phyloP scores from a whole-genome alignment of 2,888 invertebrate species.

The Aphodius granarius region DNA sequence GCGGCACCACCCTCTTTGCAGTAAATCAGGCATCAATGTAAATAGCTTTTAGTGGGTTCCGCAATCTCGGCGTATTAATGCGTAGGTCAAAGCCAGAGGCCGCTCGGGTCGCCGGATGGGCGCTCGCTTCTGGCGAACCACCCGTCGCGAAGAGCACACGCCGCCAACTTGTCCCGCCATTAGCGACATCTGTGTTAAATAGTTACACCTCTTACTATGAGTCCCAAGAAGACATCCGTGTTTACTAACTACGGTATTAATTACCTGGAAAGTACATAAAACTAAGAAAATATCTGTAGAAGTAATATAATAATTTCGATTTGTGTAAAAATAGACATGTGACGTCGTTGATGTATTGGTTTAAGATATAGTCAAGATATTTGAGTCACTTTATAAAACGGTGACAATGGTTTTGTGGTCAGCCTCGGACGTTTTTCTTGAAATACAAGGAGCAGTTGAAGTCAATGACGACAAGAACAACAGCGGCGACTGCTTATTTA shows the following conservation, averaged over 20 bases:
- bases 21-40: constrained; percentile 13
- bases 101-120: constrained; percentile 4
- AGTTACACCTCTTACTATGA: background rate
- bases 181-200: constrained; percentile 8
- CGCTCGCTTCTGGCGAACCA: background rate
- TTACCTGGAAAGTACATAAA: too few species aligned
- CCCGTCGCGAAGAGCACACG: background rate
- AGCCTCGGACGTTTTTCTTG: background rate
- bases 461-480: background rate
- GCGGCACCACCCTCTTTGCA: constrained; percentile 7
- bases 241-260: too few species aligned
- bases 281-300: too few species aligned
- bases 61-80: background rate
- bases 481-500: constrained; percentile 35
- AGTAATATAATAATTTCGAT: too few species aligned
- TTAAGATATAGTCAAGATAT: background rate
- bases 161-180: background rate
- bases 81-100: constrained; percentile 5
- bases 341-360: background rate
- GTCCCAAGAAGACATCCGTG: background rate
- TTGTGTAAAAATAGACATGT: background rate
- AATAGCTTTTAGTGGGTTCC: constrained; percentile 4
- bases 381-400: background rate
- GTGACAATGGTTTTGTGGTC: constrained; percentile 1
- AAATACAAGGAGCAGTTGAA: background rate